Conservation (phyloP, 2,797 vertebrate species). For the Lycodopsis pacificus region DNA sequence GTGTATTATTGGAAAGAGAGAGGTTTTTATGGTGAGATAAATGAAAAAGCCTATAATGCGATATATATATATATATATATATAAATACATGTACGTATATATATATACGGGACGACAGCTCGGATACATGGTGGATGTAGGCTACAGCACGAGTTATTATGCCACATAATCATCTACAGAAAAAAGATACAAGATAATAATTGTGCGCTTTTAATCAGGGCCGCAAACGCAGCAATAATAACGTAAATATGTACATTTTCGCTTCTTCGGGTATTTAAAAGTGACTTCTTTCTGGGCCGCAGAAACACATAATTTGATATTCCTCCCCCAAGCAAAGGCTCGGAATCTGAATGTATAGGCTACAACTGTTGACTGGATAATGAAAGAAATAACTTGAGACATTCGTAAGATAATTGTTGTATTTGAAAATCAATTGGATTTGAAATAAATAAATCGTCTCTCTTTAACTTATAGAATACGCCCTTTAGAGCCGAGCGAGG, state of each 20-base stretch:
- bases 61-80: background rate
- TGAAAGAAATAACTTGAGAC: too few relatives aligned
- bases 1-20: slow-evolving; percentile 29
- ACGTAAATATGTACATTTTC: background rate
- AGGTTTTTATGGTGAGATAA: slow-evolving; percentile 67
- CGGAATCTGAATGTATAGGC: background rate
- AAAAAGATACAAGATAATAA: background rate
- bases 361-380: background rate
- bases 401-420: background rate
- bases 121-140: background rate
- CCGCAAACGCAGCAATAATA: background rate
- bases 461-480: too few relatives aligned
- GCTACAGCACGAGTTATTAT: background rate
- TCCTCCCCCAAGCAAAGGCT: background rate
- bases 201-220: background rate
- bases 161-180: background rate
- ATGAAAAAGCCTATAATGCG: slow-evolving; percentile 34
- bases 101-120: background rate
- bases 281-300: background rate
- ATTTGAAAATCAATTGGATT: background rate
- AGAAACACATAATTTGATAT: background rate
- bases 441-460: background rate
- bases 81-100: too few relatives aligned
- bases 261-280: background rate
- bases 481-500: too few relatives aligned